Evolutionary conservation across 2,113 vertebrate genomes (phyloP).

Genomic region (Circaetus gallicus): DNA sequence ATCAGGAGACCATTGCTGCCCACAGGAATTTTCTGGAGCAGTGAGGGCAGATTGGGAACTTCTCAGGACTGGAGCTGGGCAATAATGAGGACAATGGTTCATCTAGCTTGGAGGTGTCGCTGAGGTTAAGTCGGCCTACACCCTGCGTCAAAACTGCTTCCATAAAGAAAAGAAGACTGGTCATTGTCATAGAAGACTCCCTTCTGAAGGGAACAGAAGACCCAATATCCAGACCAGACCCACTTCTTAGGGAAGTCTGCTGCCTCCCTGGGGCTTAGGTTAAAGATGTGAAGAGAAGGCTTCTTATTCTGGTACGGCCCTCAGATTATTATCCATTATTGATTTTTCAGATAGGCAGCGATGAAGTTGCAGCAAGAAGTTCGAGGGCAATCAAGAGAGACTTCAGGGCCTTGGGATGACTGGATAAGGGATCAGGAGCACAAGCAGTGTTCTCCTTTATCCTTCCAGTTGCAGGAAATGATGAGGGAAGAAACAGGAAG

Average conservation of each 20-base stretch:
- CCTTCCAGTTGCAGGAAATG: no score
- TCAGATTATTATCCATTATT: neutral
- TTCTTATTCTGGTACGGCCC: neutral
- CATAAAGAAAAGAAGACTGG: neutral
- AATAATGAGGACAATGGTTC: neutral
- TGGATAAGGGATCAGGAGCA: neutral
- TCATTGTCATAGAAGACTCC: neutral
- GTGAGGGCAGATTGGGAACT: fast-evolving
- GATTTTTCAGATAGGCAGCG: neutral
- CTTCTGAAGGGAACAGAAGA: neutral
- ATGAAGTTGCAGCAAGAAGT: neutral
- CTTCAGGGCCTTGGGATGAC: neutral
- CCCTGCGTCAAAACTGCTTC: neutral
- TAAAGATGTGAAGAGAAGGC: neutral
- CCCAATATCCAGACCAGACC: neutral
- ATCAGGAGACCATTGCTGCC: neutral
- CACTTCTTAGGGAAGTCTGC: neutral
- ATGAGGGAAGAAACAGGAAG: no score
- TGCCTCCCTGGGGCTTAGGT: neutral
- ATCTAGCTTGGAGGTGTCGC: neutral
- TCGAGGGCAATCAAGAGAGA: neutral
- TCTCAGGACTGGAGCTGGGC: neutral
- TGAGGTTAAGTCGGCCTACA: neutral
- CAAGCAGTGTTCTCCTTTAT: no score
- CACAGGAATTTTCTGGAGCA: neutral